Conservation (phyloP, 2,797 vertebrate species). For the Catharus ustulatus region DNA sequence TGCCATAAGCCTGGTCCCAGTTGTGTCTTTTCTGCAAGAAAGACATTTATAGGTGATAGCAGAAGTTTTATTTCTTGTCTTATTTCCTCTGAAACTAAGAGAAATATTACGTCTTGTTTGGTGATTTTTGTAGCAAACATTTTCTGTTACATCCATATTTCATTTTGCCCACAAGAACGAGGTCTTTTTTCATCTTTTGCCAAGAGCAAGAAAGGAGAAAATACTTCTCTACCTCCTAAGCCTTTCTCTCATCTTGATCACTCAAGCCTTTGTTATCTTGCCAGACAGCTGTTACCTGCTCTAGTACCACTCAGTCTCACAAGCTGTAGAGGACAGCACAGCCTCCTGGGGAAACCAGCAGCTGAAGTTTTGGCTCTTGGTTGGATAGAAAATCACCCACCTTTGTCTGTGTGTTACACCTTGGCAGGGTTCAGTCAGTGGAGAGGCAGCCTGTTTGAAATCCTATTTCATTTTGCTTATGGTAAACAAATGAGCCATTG, state of each 20-base stretch:
- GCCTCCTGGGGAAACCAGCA: background rate
- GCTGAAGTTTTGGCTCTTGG: background rate
- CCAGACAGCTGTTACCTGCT: background rate
- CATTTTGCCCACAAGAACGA: background rate
- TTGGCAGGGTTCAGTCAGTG: background rate
- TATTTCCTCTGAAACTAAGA: background rate
- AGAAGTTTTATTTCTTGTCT: background rate
- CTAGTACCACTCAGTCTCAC: background rate
- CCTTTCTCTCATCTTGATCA: background rate
- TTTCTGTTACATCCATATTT: background rate
- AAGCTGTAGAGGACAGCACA: background rate
- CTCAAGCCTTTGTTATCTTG: background rate
- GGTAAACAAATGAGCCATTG: background rate
- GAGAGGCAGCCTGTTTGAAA: background rate
- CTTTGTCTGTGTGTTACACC: background rate
- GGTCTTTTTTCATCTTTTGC: background rate
- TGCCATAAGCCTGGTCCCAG: background rate
- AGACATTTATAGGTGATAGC: background rate
- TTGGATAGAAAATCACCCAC: background rate
- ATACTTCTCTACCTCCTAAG: background rate
- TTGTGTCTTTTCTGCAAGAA: background rate
- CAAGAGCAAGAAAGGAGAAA: slow-evolving; percentile 16
- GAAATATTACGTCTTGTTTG: background rate
- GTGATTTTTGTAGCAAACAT: background rate
- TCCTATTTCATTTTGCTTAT: background rate